Conservation (phyloP, 35 echinoderm and acorn worm genomes). For the Strongylocentrotus purpuratus region DNA sequence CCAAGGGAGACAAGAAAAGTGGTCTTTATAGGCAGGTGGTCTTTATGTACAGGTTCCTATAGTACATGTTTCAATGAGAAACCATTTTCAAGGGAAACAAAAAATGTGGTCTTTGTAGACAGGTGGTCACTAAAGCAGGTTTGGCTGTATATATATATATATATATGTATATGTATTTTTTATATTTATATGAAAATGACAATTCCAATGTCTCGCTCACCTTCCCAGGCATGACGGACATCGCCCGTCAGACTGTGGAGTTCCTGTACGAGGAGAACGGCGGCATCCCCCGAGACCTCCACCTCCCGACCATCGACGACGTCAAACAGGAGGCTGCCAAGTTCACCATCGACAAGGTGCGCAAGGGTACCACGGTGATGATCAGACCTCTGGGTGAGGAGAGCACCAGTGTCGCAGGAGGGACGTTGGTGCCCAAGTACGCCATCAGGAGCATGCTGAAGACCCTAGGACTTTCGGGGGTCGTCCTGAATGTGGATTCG, state of each 20-base stretch:
- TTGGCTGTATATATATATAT: too few relatives aligned
- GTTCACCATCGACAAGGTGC: slow-evolving; percentile 81
- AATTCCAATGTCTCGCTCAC: not conserved
- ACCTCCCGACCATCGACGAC: slow-evolving; percentile 84
- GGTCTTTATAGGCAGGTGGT: too few relatives aligned
- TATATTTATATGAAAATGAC: too few relatives aligned
- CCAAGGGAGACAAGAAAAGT: too few relatives aligned
- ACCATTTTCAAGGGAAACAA: too few relatives aligned
- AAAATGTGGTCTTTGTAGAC: too few relatives aligned
- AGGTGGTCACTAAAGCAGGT: too few relatives aligned
- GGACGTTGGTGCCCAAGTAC: slow-evolving; percentile 79
- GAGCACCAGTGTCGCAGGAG: slow-evolving; percentile 53
- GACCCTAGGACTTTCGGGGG: slow-evolving; percentile 71
- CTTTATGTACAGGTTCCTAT: too few relatives aligned
- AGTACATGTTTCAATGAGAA: too few relatives aligned
- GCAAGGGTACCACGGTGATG: slow-evolving; percentile 72
- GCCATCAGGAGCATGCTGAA: slow-evolving; percentile 79
- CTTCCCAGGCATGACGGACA: slow-evolving; percentile 77
- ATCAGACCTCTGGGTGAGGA: slow-evolving; percentile 65
- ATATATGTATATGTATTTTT: too few relatives aligned
- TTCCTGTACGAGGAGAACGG: slow-evolving; percentile 87
- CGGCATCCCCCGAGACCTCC: slow-evolving; percentile 78
- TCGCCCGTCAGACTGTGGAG: slow-evolving; percentile 80
- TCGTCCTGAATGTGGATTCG: slow-evolving; percentile 81
- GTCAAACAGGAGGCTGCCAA: slow-evolving; percentile 77